Evolutionary conservation across 2,888 invertebrate genomes (phyloP).

Genomic region (Bursaphelenchus okinawaensis): DNA sequence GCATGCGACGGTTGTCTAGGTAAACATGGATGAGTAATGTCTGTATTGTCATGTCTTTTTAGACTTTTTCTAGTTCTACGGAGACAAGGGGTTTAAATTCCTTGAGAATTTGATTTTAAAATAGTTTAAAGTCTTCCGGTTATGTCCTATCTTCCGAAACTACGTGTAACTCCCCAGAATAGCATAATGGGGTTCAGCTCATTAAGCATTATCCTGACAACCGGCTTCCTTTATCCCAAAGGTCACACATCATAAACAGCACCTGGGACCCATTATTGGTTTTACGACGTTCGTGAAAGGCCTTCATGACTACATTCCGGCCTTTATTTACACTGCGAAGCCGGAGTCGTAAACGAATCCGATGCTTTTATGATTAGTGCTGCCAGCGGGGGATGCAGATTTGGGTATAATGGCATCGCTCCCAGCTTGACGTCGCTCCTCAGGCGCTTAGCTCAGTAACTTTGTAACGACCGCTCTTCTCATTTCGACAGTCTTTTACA

Average conservation of each 20-base stretch:
- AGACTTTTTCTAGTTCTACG: not conserved
- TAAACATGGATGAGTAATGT: not conserved
- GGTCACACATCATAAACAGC: not conserved
- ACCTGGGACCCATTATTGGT: slow-evolving; percentile 1
- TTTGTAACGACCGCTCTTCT: not conserved
- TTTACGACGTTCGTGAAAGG: not conserved
- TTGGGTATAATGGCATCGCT: not conserved
- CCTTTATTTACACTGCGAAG: no score
- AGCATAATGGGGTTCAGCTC: no score
- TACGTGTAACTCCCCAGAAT: no score
- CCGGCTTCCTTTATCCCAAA: not conserved
- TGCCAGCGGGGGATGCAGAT: not conserved
- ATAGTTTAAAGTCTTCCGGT: no score
- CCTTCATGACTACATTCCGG: not conserved
- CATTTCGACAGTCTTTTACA: not conserved
- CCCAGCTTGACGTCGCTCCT: not conserved
- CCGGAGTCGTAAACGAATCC: no score
- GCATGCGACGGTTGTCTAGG: slow-evolving; percentile 9
- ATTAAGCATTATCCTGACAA: not conserved
- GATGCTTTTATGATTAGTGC: not conserved
- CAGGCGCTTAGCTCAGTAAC: no score
- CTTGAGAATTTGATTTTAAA: not conserved
- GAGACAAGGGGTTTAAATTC: not conserved
- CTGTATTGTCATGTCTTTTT: no score
- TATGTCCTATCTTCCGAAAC: no score